Evolutionary conservation across 2,888 invertebrate genomes (phyloP), one percentile per base, ranked within the genome.

Genomic region (Nasonovia ribisnigri): DNA sequence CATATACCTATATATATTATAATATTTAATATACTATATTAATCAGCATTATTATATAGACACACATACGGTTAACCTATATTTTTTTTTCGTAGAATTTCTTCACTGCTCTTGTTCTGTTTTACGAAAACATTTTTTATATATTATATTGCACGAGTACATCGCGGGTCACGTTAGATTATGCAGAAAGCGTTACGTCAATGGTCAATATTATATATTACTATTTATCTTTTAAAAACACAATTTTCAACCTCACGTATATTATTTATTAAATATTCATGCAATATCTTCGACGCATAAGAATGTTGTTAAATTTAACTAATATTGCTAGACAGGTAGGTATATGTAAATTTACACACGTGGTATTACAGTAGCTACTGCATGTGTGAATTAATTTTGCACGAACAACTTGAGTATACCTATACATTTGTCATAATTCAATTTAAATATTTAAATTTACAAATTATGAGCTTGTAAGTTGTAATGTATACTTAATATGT

Each of bases 101-200:
- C 29, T 26, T 92, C 60, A 42, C 29, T 54, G 88, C 46, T 43
- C 57, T 54, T 20, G 84, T 24, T 43, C 43, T 43, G 43, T 51
- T 26, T n/a, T 13, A 90, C 48, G 48, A 51, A 77, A 77, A 77
- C 77, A 90, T 77, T 77, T 77, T 36, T 36, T 36, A 67, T 86
- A 54, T 51, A 51, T 16, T 51, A n/a, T 51, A n/a, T 67, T 90
- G 26, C 48, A 67, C 11, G 24, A 13, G 8, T 36, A 26, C 43
- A 51, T 26, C 11, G 36, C 92, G 42, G 88, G 67, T 88, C 88
- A 88, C 88, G 87, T 87, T 92, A 67, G 60, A 92, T 92, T 92
- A 87, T 67, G 84, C 91, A 86, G 57, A 86, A 86, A 92, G 51
- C 84, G 90, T 91, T 84, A 43, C 90, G 84, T 84, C 90, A 90